Evolutionary conservation across 2,888 invertebrate species (phyloP).

Genomic region (Ichneumoninae sp.): DNA sequence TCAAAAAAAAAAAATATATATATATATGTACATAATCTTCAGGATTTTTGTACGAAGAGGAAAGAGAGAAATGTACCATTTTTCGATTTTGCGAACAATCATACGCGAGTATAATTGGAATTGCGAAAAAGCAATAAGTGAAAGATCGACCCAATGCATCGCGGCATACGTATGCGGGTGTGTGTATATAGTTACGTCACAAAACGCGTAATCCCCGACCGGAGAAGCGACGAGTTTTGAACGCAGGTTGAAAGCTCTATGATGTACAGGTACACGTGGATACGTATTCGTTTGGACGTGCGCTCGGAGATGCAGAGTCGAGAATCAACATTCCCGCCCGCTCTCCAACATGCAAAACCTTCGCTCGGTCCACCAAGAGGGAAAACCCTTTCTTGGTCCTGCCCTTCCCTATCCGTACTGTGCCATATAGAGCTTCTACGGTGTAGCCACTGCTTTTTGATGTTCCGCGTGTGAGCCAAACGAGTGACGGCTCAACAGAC

Average conservation of each 20-base stretch:
- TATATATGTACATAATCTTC: no score
- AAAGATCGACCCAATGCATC: background rate
- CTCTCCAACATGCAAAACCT: background rate
- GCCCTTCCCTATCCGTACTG: background rate
- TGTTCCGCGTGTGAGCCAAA: background rate
- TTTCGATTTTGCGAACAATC: no score
- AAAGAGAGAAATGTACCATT: no score
- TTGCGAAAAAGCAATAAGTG: background rate
- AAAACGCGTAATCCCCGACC: background rate
- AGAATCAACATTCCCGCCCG: background rate
- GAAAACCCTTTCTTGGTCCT: background rate
- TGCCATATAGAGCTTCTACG: no score
- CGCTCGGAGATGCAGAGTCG: background rate
- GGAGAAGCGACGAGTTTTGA: constrained; percentile 6
- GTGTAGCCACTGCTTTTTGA: background rate
- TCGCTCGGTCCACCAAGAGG: background rate
- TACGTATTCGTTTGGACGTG: background rate
- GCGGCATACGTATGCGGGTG: background rate
- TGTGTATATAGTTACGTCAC: background rate
- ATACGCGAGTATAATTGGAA: background rate
- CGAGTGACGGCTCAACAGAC: background rate
- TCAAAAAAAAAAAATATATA: no score
- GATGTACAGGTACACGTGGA: background rate
- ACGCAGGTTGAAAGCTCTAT: background rate
- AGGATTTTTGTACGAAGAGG: no score